Base-by-base conservation (phyloP, 2,888 invertebrate species). In the Argyresthia goedartella region DNA sequence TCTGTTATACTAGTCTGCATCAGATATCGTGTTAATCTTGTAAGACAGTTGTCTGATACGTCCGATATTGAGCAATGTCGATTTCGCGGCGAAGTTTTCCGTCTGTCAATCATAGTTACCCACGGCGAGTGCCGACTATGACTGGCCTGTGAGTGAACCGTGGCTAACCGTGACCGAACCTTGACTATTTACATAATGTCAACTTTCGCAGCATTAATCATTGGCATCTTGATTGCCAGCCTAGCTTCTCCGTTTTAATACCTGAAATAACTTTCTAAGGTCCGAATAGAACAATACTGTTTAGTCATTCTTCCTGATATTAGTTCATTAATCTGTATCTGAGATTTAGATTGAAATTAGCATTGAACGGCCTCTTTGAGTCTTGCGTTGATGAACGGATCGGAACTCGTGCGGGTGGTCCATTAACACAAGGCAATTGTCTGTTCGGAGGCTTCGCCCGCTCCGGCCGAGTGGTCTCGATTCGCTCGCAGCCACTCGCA, bases 381-480 rank as follows among this genome's bases (percentile, higher is more conserved):
- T 25, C 11, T 34, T n/a, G 33, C 33, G 14, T 47, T 49, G 49
- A 49, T 39, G 36, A 49, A 39, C 49, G 36, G 36, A 49, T 49
- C 36, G 39, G 10, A 49, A 15, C 10, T 49, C 39, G 41, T 25
- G 49, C 42, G 42, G 49, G 49, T 49, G 49, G 49, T 49, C 49
- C 49, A 48, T 48, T 48, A 48, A 10, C 35, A 15, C 34, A 11
- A 6, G 36, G 36, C 34, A 33, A 34, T 44, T 44, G 33, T 47
- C 34, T 13, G 34, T 25, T 25, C 25, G 7, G 33, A 33, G 46
- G 46, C 57, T 55, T 56, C 60, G 57, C 58, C 57, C 56, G 44
- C 44, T 57, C 58, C 63, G 67, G 63, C 66, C 65, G 64, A 67
- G 65, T 73, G 73, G 76, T 75, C 77, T 74, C 70, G 71, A 75